Evolutionary conservation across 2,113 vertebrate species (phyloP), one percentile per base, ranked within the genome.

Genomic region (Pimephales promelas): DNA sequence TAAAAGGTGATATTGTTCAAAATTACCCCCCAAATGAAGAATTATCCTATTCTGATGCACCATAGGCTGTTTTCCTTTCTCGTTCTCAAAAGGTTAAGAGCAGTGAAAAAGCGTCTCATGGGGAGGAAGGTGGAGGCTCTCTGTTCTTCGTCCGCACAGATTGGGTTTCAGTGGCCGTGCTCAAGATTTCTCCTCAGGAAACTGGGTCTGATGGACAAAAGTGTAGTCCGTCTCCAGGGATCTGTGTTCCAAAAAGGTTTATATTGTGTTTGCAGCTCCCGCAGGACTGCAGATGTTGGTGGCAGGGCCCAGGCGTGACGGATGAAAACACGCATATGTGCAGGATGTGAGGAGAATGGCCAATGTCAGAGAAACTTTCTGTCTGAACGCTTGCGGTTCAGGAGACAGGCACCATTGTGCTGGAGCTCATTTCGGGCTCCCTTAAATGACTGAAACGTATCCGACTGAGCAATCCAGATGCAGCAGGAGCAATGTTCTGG

Each of bases 81-180:
- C 54, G 22, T 79, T 83, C 81, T 45, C 71, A 6, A 43, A 74
- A 85, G 77, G 85, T 74, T 74, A 81, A 73, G 47, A 40, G 45
- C 61, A 36, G 40, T 68, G 94, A 95, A 85, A 90, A 81, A 92
- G 92, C 93, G 93, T 89, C 92, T 94, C 92, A 89, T 89, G 91
- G 94, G 93, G 92, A 92, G 87, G 93, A 64, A 64, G 83, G 82
- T 56, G 24, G 59, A 40, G 66, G 94, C 91, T 90, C 89, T 93
- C 90, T 89, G 90, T 89, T 83, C 90, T 88, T 92, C 88, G 84
- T 93, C 91, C 91, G 56, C 62, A 5, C 86, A 90, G 92, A 95
- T 94, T 94, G 86, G 84, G 85, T 94, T 95, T 93, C 95, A 91
- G 86, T 88, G 83, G 72, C 84, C 59, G 49, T 71, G 18, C 86